These are phyloP conservation scores for Camponotus fellah DNA, from an alignment of 2,888 invertebrate genomes.

Conservation along the genomic window DNA sequence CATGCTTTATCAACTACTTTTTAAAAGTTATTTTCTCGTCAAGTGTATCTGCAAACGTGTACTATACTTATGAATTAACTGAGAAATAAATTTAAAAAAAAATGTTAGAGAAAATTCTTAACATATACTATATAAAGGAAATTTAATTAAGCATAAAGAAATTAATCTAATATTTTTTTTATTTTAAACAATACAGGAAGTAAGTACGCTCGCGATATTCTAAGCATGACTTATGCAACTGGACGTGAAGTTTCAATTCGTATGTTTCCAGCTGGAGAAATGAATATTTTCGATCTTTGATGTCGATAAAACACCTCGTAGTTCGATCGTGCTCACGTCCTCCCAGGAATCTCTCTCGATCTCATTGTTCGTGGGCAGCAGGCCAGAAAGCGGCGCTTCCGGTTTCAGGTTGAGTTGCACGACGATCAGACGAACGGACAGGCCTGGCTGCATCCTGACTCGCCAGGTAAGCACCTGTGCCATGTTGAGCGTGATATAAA, in stretches of 20 bases:
- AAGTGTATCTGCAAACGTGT: neutral
- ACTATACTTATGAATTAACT: neutral
- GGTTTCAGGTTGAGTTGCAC: slow-evolving; percentile 78
- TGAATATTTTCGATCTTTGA: slow-evolving; percentile 65
- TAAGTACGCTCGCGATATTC: neutral
- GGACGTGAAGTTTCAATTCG: slow-evolving; percentile 40
- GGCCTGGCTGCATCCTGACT: slow-evolving; percentile 69
- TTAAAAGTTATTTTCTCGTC: neutral
- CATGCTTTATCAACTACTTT: neutral
- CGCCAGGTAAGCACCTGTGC: slow-evolving; percentile 71
- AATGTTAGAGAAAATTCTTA: neutral
- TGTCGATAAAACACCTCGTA: slow-evolving; percentile 71
- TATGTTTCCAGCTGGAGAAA: slow-evolving; percentile 51
- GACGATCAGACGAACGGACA: slow-evolving; percentile 63
- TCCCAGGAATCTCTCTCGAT: slow-evolving; percentile 72
- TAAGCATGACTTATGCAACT: slow-evolving; percentile 26
- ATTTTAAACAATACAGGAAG: neutral
- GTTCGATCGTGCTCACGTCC: slow-evolving; percentile 74
- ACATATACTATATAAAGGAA: neutral
- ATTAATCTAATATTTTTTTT: neutral
- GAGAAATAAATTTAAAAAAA: neutral
- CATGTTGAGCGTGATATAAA: slow-evolving; percentile 62
- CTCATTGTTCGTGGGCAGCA: slow-evolving; percentile 83
- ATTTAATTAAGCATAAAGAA: neutral
- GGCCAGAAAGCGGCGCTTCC: slow-evolving; percentile 84